Base-by-base conservation (phyloP, 2,888 invertebrate genomes). In the Crioceris asparagi region DNA sequence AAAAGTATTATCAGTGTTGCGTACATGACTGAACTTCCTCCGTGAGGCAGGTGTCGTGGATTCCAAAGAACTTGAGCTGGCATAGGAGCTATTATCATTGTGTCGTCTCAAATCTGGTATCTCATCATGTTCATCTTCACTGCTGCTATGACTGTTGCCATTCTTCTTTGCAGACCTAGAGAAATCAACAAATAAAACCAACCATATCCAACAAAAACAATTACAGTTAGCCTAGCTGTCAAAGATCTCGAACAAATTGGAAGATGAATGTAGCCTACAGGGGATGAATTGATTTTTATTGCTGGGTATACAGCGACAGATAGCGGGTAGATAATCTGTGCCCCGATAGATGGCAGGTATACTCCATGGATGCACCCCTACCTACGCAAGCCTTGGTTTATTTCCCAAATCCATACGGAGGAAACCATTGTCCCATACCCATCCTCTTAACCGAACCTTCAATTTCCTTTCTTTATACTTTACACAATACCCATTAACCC, bases 21-120 rank as follows among this genome's bases (percentile, higher is more conserved):
- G 47, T 43, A 56, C 56, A 30, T 56, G 55, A 42, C 56, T 57
- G 45, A 62, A 65, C 48, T 65, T 65, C 40, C 65, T 51, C 36
- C 57, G 56, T 5, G 57, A 54, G 10, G 60, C 57, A 27, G 73
- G 72, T 17, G 71, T 70, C 6, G 62, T 57, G 15, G 70, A 70
- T 36, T 72, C 72, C 38, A 67, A 53, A 8, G 65, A 66, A 52
- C 66, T 66, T 10, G 63, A 65, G 53, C 66, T 67, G 7, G 65
- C 65, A 51, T 66, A 66, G 4, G 63, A 64, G 34, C 60, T 64
- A 40, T 64, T 66, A 36, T 65, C 66, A 39, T 59, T 60, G 35
- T 58, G 57, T 3, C 56, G 49, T 18, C 57, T 50, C 34, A 66
- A 60, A 44, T 67, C 67, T 25, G 64, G 61, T 35, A 68, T 67